A percentile compares a stretch with the other conserved stretches of the same genome.
Conservation (phyloP, 2,888 invertebrate species). For the Agrypnus murinus region DNA sequence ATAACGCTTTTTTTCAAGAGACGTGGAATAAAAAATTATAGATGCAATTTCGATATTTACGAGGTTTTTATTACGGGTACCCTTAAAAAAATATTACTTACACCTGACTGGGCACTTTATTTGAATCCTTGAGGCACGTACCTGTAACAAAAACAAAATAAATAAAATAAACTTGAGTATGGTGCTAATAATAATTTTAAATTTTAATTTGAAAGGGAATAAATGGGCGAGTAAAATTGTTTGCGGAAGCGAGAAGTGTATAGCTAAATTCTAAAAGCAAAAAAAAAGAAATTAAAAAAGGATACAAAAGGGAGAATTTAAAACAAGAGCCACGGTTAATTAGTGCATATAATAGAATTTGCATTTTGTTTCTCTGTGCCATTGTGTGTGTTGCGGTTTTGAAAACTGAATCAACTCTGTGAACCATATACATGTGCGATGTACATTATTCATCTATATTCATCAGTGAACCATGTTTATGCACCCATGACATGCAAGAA, state of each 20-base stretch:
- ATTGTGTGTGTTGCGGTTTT: constrained; percentile 49
- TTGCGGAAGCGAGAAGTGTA: neutral
- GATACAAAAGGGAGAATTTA: neutral
- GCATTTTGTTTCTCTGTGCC: constrained; percentile 35
- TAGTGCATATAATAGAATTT: constrained; percentile 40
- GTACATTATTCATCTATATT: constrained; percentile 43
- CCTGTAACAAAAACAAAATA: constrained; percentile 41
- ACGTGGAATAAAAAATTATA: constrained; percentile 41
- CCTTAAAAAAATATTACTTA: constrained; percentile 37
- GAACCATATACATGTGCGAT: constrained; percentile 5
- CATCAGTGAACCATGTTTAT: constrained; percentile 39
- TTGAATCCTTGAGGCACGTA: constrained; percentile 29
- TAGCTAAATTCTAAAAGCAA: neutral
- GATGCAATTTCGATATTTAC: constrained; percentile 43
- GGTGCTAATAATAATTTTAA: neutral
- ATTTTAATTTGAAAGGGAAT: constrained; percentile 4
- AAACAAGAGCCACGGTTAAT: constrained; percentile 32
- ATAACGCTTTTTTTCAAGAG: constrained; percentile 25
- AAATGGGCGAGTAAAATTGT: neutral
- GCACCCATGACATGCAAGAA: constrained; percentile 38
- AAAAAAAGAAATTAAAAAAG: neutral
- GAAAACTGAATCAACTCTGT: constrained; percentile 36
- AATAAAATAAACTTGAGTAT: neutral
- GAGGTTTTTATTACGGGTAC: constrained; percentile 27
- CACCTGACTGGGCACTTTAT: constrained; percentile 28